Evolutionary conservation across 1,140 invertebrate genomes (phyloP), one percentile per base, ranked within the genome.

Genomic region (Neotoxoptera formosana): DNA sequence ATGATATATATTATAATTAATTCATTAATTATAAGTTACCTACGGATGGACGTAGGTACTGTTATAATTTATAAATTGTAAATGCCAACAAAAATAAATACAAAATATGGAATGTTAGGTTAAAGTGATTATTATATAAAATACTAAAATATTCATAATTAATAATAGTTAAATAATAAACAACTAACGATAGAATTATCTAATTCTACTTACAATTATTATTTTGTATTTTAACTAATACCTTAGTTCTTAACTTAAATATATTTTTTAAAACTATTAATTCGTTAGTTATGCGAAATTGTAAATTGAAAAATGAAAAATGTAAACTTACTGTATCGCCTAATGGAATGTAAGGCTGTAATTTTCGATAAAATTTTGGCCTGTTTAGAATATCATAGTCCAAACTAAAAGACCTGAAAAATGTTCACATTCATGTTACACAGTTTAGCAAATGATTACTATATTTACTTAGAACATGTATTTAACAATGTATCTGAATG

Each of bases 301-400:
- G 14, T 67, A 76, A 21, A 93, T 7, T 86, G 21, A 25, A 93
- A 48, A 23, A 51, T 36, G 21, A 83, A 83, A 84, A 93, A 53
- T 36, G 9, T 23, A 86, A 53, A 93, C 91, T 93, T 45, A 93
- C 91, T 56, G 91, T 93, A 93, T 93, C 91, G 11, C 91, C 91
- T 53, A 93, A 83, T 25, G 91, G 91, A 41, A 93, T 93, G 36
- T 93, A 93, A 56, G 91, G 91, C 25, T 93, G 91, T 93, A 93
- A 17, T 84, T 93, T 93, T 48, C 91, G 91, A 93, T 93, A 93
- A 84, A 93, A 93, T 86, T 93, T 93, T 56, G 91, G 91, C 20
- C 91, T 93, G 23, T 93, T 93, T 53, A 93, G 0, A 41, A 93
- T 93, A 25, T 93, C 91, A 51, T 93, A 93, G 51, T 93, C 91